Base-by-base conservation (phyloP, 2,113 vertebrate species). In the Cygnus buccinator region DNA sequence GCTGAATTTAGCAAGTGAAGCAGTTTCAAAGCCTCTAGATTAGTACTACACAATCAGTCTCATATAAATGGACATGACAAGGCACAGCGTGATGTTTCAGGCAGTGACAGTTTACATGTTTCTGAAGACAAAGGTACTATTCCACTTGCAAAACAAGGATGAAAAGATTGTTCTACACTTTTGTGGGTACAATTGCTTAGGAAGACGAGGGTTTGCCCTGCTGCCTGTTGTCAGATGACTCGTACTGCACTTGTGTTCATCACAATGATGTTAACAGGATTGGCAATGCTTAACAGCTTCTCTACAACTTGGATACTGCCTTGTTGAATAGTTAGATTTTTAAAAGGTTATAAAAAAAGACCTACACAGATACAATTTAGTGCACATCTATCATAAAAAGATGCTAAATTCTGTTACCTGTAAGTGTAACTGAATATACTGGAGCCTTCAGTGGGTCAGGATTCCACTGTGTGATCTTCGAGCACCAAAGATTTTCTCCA, bases 11-110 rank as follows among this genome's bases (percentile, higher is more conserved):
- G 93, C 63, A 61, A 82, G 84, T 59, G 87, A 73, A 94, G 82
- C 87, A 67, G 68, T 78, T 96, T 68, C 92, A 89, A 91, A 96
- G 74, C 41, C 55, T 65, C 88, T 78, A 95, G 96, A 95, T 96
- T 96, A 97, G 89, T 29, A 25, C 55, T 50, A 90, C 90, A 93
- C 95, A 90, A 89, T 80, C 90, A 65, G 93, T 58, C 92, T 87
- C 37, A 4, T 67, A 93, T 35, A 73, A 91, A 87, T 1, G 0
- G 70, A 71, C 90, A 71, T 37, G 35, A 52, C 94, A 79, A 67
- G 89, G 81, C 90, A 61, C 95, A 95, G 90, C 84, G 43, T 82
- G 96, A 73, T 44, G 57, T 46, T 77, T 82, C 92, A 73, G 82
- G 46, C 96, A 48, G 50, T 84, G 95, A 93, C 95, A 97, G 83